Base-by-base conservation (phyloP, 1,140 invertebrate genomes). In the Pemphigus obesinymphae region DNA sequence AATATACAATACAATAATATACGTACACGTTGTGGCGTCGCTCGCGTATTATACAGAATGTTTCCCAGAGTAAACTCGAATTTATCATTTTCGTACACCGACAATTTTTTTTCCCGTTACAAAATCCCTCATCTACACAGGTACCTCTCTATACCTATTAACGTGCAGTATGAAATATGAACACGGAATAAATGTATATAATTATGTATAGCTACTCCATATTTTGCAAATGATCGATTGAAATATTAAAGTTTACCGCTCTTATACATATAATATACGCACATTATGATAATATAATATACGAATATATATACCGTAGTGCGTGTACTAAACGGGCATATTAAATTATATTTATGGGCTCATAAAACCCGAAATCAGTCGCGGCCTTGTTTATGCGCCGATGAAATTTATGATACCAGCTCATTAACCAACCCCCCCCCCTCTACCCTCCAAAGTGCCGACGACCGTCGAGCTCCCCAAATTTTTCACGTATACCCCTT, bases 321-420 rank as follows among this genome's bases (percentile, higher is more conserved):
- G 55, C 76, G 76, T 80, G 76, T 45, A 80, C 76, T 63, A 63
- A 80, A 80, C 76, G 76, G 17, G 76, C 76, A 31, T 61, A 80
- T 45, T 80, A 80, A 80, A 80, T 63, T 43, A 63, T 63, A 61
- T 80, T 80, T 80, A 80, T 80, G 76, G 76, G 76, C 76, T 80
- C 76, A 45, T 80, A 80, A 80, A 80, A 80, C 76, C n/a, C n/a
- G 26, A 80, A 80, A 80, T 80, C 76, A 61, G 23, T 80, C 76
- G 55, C 55, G 55, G 76, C 23, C 53, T 58, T 50, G 76, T 80
- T 80, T 78, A 55, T 80, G 55, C 55, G 58, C 76, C 76, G 76
- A 58, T 45, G 26, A 63, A 80, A 80, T 80, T 80, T 80, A 80
- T 80, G 55, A 80, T 40, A 15, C 40, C 15, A 63, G 37, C 76